Conservation (phyloP, 2,113 vertebrate species). For the Vidua macroura region DNA sequence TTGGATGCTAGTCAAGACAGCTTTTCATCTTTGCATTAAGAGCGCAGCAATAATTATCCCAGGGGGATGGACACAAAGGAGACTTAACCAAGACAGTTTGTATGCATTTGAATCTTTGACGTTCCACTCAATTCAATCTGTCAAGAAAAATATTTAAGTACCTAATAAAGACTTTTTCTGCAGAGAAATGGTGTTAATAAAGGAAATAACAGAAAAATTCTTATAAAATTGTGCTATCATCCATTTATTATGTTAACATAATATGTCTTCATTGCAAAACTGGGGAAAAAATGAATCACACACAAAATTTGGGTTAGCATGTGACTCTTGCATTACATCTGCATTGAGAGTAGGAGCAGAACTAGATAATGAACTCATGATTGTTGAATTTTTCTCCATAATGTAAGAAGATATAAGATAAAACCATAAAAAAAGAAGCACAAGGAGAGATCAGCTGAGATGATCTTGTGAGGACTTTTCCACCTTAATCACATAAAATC, state of each 20-base stretch:
- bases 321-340: background rate
- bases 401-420: background rate
- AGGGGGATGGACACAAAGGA: background rate
- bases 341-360: background rate
- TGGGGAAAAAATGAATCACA: background rate
- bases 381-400: background rate
- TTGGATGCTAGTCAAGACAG: background rate
- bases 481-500: background rate
- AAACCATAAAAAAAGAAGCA: background rate
- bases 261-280: background rate
- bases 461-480: background rate
- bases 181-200: background rate
- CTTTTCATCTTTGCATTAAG: background rate
- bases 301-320: background rate
- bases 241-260: background rate
- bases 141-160: background rate
- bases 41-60: background rate
- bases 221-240: background rate
- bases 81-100: background rate
- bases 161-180: background rate
- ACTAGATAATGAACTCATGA: background rate
- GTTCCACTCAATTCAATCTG: background rate
- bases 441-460: background rate
- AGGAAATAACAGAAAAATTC: background rate
- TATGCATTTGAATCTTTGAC: background rate